Percentiles rank a stretch among this genome's conserved stretches.
These are phyloP conservation scores for Hoplostethus mediterraneus DNA, from an alignment of 2,797 vertebrate genomes.

Conservation along the genomic window DNA sequence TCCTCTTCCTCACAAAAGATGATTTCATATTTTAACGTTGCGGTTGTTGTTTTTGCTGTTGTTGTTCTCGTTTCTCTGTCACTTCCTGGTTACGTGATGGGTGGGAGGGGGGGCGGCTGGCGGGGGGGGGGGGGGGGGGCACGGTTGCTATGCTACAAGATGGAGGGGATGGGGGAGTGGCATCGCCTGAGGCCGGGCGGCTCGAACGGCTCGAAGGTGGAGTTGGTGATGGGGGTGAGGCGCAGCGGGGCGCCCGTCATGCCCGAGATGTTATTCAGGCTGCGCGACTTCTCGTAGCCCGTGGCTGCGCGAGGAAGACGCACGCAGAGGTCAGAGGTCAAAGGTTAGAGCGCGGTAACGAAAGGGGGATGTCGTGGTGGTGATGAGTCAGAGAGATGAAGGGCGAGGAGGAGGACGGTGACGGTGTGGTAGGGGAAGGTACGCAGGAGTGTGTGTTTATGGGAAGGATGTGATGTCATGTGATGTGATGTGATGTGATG, in stretches of 20 bases:
- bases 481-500: slow-evolving; percentile 56
- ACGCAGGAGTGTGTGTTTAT: slow-evolving; percentile 4
- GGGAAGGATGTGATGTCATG: slow-evolving; percentile 40
- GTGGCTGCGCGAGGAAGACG: slow-evolving; percentile 72
- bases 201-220: slow-evolving; percentile 90
- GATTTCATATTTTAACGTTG: slow-evolving; percentile 6
- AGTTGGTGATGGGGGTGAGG: slow-evolving; percentile 89
- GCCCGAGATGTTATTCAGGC: slow-evolving; percentile 95
- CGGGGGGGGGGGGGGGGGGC: too few species aligned
- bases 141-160: slow-evolving; percentile 87
- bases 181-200: slow-evolving; percentile 89
- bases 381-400: slow-evolving; percentile 12
- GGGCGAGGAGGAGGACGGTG: background rate
- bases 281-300: slow-evolving; percentile 96
- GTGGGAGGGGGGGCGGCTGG: background rate
- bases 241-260: slow-evolving; percentile 89
- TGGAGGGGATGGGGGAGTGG: slow-evolving; percentile 92
- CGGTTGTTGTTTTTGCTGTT: slow-evolving; percentile 34
- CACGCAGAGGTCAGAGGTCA: slow-evolving; percentile 18
- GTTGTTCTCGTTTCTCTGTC: slow-evolving; percentile 5
- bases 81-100: slow-evolving; percentile 14
- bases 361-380: background rate
- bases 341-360: slow-evolving; percentile 37
- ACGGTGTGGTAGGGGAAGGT: background rate
- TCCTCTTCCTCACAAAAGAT: slow-evolving; percentile 1